Evolutionary conservation across 1,140 invertebrate species (phyloP).

Genomic region (Drosophila suzukii): DNA sequence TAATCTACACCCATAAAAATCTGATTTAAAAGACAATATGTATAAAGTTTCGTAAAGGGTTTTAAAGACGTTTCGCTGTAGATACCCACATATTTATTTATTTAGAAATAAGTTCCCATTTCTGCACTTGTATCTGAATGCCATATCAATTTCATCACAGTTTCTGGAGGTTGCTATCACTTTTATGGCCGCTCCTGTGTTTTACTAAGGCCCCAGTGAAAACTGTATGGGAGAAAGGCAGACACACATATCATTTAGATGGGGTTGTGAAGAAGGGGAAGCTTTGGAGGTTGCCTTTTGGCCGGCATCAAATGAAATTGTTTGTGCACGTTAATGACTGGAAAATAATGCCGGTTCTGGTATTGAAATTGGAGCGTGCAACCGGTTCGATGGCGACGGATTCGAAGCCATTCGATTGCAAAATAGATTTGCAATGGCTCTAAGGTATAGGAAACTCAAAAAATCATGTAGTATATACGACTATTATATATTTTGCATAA

Average conservation of each 20-base stretch:
- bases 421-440: conserved; percentile 16
- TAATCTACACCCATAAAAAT: no score
- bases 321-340: conserved; percentile 2
- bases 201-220: neutral
- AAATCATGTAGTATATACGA: no score
- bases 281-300: conserved; percentile 1
- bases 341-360: conserved; percentile 22
- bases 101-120: neutral
- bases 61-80: no score
- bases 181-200: conserved; percentile 30
- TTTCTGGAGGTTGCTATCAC: conserved; percentile 18
- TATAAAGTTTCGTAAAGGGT: no score
- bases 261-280: neutral
- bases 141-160: conserved; percentile 32
- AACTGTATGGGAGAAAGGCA: neutral
- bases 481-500: no score
- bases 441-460: no score
- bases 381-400: conserved; percentile 21
- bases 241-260: neutral
- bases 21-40: no score
- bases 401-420: conserved; percentile 13
- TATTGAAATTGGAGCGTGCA: conserved; percentile 51
- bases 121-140: conserved; percentile 2
- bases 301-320: neutral
- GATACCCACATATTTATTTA: neutral